phyloP scores from a whole-genome alignment of 1,140 invertebrate species.

The Bombyx mori region ASM3026992v2 NC_085124.1:9082001-9082500 shows the following conservation, averaged over 20 bases:
- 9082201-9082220: slow-evolving; percentile 12
- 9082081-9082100: too few relatives aligned
- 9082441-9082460: too few relatives aligned
- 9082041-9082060: too few relatives aligned
- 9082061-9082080: too few relatives aligned
- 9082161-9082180: too few relatives aligned
- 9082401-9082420: too few relatives aligned
- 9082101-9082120: too few relatives aligned
- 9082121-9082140: too few relatives aligned
- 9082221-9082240: slow-evolving; percentile 18
- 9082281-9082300: slow-evolving; percentile 57
- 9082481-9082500: slow-evolving; percentile 28
- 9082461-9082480: neutral
- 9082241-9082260: slow-evolving; percentile 29
- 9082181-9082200: neutral
- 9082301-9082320: slow-evolving; percentile 70
- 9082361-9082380: slow-evolving; percentile 3
- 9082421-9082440: too few relatives aligned
- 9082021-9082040: too few relatives aligned
- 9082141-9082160: too few relatives aligned
- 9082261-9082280: slow-evolving; percentile 51
- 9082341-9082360: slow-evolving; percentile 45
- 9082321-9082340: slow-evolving; percentile 55
- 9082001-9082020: too few relatives aligned
- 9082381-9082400: neutral